phyloP scores from a whole-genome alignment of 2,113 vertebrate species.

The Elanoides forficatus region DNA sequence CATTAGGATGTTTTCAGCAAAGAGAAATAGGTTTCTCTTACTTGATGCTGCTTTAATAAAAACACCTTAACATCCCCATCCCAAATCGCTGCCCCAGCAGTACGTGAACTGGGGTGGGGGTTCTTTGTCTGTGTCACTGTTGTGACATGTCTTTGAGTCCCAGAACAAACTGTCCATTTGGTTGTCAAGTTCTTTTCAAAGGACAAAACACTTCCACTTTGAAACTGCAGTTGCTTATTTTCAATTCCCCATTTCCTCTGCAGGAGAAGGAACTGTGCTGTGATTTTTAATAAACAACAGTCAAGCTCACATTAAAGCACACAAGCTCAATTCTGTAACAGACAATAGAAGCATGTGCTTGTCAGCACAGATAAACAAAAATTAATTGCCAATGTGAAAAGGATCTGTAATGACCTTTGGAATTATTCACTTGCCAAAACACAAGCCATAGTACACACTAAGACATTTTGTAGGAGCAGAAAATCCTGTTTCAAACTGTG shows the following conservation, averaged over 20 bases:
- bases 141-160: not conserved
- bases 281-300: slow-evolving; percentile 21
- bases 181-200: not conserved
- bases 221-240: not conserved
- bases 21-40: slow-evolving; percentile 39
- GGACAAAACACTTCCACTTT: slow-evolving; percentile 6
- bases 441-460: not conserved
- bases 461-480: not conserved
- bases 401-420: not conserved
- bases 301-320: not conserved
- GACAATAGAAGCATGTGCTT: not conserved
- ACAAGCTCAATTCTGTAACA: not conserved
- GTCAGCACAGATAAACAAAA: slow-evolving; percentile 10
- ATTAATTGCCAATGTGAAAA: not conserved
- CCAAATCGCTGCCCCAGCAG: not conserved
- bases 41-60: slow-evolving; percentile 4
- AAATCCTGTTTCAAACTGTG: not conserved
- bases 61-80: not conserved
- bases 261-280: not conserved
- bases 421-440: slow-evolving; percentile 13
- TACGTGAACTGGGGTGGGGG: not conserved
- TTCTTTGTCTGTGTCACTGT: not conserved
- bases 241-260: not conserved
- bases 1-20: slow-evolving; percentile 51
- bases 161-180: not conserved